Evolutionary conservation across 2,888 invertebrate genomes (phyloP).

Genomic region (Troilus luridus): DNA sequence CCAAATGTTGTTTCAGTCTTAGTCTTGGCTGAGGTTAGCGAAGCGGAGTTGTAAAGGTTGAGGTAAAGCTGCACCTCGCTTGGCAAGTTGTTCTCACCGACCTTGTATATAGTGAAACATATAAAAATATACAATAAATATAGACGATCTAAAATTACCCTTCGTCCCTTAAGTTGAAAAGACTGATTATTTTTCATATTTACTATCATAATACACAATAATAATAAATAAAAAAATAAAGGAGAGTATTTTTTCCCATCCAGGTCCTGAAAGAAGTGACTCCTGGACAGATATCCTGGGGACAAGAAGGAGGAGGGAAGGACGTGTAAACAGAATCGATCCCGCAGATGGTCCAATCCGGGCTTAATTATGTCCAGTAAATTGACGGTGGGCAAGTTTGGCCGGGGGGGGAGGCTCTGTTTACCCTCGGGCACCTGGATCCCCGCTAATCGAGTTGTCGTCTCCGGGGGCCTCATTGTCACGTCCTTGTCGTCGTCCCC

Average conservation of each 20-base stretch:
- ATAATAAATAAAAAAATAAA: no score
- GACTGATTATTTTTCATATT: no score
- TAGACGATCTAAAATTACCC: no score
- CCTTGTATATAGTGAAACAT: no score
- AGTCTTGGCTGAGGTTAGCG: no score
- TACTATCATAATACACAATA: no score
- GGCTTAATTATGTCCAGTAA: constrained; percentile 47
- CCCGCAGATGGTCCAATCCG: constrained; percentile 40
- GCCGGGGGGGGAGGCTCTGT: neutral
- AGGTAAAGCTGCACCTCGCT: no score
- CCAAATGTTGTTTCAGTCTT: no score
- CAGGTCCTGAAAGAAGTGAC: neutral
- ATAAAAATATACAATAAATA: no score
- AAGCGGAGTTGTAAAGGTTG: no score
- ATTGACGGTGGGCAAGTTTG: constrained; percentile 21
- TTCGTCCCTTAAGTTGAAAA: no score
- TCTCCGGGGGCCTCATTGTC: neutral
- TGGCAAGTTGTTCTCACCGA: no score
- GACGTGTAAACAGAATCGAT: constrained; percentile 39
- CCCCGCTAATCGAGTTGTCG: constrained; percentile 43
- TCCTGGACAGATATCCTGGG: neutral
- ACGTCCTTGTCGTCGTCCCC: neutral
- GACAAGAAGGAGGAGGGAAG: constrained; percentile 14
- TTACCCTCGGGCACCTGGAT: constrained; percentile 46
- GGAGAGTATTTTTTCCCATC: neutral